A percentile compares a stretch with the other conserved stretches of the same genome.
Conservation (phyloP, 2,113 vertebrate species). For the Condylura cristata region DNA sequence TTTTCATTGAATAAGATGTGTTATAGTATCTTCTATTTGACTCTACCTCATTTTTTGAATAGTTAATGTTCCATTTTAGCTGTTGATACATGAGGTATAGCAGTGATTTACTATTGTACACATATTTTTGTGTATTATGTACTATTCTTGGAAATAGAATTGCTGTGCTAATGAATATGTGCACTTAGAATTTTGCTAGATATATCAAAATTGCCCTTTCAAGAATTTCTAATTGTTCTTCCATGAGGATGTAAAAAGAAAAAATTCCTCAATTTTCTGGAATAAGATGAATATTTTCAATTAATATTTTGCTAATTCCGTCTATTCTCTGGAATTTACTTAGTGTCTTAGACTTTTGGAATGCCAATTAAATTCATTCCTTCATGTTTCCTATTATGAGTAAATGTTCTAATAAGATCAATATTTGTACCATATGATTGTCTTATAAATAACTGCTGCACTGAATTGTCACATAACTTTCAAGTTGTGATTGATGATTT, state of each 20-base stretch:
- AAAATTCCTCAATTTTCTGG: neutral
- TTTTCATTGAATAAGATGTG: neutral
- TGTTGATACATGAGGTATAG: neutral
- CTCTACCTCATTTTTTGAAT: neutral
- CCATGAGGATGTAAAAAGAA: neutral
- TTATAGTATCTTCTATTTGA: neutral
- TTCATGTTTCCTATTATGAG: neutral
- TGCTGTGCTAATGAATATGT: neutral
- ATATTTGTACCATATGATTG: neutral
- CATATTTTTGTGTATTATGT: neutral
- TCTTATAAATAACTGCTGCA: neutral
- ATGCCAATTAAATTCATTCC: neutral
- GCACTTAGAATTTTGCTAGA: neutral
- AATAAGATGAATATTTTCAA: neutral
- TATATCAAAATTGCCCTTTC: slow-evolving; percentile 12
- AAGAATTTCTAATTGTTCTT: neutral
- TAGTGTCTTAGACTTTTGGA: neutral
- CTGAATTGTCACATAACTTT: slow-evolving; percentile 14
- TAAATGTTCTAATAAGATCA: neutral
- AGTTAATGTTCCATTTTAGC: neutral
- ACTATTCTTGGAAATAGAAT: neutral
- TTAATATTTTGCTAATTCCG: no score
- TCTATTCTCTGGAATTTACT: no score
- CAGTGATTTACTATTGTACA: neutral
- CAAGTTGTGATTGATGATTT: slow-evolving; percentile 12